Percentiles rank a stretch among this genome's conserved stretches.
These are phyloP conservation scores for Drosophila subobscura DNA, from an alignment of 1,140 invertebrate genomes.

Conservation along the genomic window DNA sequence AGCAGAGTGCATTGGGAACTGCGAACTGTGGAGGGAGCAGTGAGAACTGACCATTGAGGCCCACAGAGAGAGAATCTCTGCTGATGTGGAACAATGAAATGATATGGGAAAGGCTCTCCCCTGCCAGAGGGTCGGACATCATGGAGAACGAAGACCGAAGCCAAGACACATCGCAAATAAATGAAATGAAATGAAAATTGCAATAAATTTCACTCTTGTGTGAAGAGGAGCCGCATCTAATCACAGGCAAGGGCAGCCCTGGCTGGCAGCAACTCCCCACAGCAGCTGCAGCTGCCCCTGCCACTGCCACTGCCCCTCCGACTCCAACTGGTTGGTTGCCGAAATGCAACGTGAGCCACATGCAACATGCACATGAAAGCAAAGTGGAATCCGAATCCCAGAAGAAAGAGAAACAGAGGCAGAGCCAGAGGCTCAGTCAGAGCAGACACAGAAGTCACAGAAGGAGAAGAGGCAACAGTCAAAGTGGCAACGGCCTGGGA, in stretches of 20 bases:
- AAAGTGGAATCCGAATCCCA: slow-evolving; percentile 32
- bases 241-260: slow-evolving; percentile 67
- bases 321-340: slow-evolving; percentile 32
- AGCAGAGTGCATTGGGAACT: slow-evolving; percentile 50
- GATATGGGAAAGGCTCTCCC: slow-evolving; percentile 55
- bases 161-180: slow-evolving; percentile 44
- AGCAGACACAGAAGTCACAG: slow-evolving; percentile 45
- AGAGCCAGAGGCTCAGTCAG: too few species aligned
- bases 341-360: slow-evolving; percentile 76
- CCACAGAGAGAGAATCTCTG: too few species aligned
- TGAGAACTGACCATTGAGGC: slow-evolving; percentile 34
- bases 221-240: slow-evolving; percentile 71
- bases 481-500: slow-evolving; percentile 72
- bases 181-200: slow-evolving; percentile 76
- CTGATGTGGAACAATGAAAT: slow-evolving; percentile 57
- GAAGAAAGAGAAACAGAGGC: slow-evolving; percentile 31
- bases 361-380: slow-evolving; percentile 55
- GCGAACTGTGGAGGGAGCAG: slow-evolving; percentile 13
- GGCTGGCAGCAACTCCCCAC: slow-evolving; percentile 20
- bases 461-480: slow-evolving; percentile 37
- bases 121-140: slow-evolving; percentile 31
- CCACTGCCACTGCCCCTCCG: slow-evolving; percentile 16
- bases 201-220: slow-evolving; percentile 77
- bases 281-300: slow-evolving; percentile 16
- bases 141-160: slow-evolving; percentile 14